Evolutionary conservation across 2,797 vertebrate species (phyloP).

Genomic region (Yasuhikotakia modesta): DNA sequence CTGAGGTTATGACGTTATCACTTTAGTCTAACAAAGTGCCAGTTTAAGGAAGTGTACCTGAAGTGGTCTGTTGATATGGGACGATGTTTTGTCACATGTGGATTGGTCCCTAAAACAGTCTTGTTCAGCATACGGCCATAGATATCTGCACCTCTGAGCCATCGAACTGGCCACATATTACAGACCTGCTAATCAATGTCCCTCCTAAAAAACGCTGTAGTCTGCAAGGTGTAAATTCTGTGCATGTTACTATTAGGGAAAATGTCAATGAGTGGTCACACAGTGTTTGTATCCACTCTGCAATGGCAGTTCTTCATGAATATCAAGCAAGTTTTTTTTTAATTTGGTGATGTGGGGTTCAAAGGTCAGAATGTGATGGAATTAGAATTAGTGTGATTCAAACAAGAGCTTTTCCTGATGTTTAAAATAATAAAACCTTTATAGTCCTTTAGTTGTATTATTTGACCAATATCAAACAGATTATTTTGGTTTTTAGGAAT

Average conservation of each 20-base stretch:
- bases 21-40: background rate
- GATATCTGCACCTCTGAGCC: conserved; percentile 15
- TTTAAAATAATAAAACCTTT: background rate
- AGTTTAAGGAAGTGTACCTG: background rate
- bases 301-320: background rate
- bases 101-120: conserved; percentile 33
- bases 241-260: background rate
- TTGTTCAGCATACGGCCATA: conserved; percentile 41
- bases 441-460: background rate
- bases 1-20: background rate
- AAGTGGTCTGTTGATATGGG: background rate
- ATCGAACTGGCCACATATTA: conserved; percentile 47
- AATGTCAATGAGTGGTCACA: conserved; percentile 4
- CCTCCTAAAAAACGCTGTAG: conserved; percentile 23
- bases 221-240: conserved; percentile 39
- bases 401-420: conserved; percentile 3
- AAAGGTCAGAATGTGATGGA: background rate
- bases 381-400: conserved; percentile 12
- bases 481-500: background rate
- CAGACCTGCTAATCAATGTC: conserved; percentile 33
- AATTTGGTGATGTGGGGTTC: background rate
- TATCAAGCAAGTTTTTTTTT: background rate
- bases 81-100: background rate
- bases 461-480: background rate
- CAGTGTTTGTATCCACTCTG: conserved; percentile 14